phyloP scores from a whole-genome alignment of 2,113 vertebrate species.

The Murina feae region DNA sequence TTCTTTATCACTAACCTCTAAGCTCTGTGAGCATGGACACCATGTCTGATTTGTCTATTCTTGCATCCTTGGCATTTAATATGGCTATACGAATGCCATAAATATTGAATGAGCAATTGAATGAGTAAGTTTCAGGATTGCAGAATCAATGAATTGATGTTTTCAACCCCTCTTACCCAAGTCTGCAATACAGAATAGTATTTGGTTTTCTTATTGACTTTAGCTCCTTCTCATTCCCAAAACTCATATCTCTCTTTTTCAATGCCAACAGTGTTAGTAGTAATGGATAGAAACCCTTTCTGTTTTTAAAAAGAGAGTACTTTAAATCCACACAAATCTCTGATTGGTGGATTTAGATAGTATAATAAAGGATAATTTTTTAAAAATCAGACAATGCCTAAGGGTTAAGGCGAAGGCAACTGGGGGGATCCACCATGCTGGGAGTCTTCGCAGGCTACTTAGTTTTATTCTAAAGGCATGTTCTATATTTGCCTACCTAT shows the following conservation, averaged over 20 bases:
- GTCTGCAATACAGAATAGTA: neutral
- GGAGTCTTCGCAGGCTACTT: neutral
- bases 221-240: neutral
- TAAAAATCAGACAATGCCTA: neutral
- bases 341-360: neutral
- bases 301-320: neutral
- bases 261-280: neutral
- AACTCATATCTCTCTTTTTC: neutral
- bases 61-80: neutral
- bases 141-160: neutral
- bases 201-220: neutral
- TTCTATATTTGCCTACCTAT: neutral
- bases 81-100: neutral
- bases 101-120: neutral
- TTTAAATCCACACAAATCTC: neutral
- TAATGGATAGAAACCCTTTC: neutral
- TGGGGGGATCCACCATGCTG: accelerated
- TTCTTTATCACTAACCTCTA: neutral
- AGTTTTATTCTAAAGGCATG: neutral
- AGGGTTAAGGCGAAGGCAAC: neutral
- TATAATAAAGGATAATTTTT: neutral
- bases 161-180: neutral
- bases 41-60: neutral
- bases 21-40: neutral
- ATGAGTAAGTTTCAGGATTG: neutral